Base-by-base conservation (phyloP, 2,888 invertebrate genomes). In the Caenorhabditis drosophilae region DNA sequence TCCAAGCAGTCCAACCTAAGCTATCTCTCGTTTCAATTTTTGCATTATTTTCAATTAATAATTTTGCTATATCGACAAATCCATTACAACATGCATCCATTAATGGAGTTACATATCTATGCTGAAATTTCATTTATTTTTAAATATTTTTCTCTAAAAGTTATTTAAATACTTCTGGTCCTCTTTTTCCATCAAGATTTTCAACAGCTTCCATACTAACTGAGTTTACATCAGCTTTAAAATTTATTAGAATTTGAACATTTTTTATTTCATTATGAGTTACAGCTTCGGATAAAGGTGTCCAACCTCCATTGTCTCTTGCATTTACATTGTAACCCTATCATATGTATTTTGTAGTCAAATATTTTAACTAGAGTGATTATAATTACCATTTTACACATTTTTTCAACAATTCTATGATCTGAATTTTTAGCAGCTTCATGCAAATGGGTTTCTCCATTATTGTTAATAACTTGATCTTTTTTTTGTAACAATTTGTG, bases 251-350 rank as follows among this genome's bases (percentile, higher is more conserved):
- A 27, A 72, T 25, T 7, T 53, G 52, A 6, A 63, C 73, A 27
- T 68, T 68, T 11, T 54, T 50, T 23, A 56, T 23, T 15, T 62
- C n/a, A 2, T 55, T 47, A 31, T 64, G 47, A 7, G 46, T 49
- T 2, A 76, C 73, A 11, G 77, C 77, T 54, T 77, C 77, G 18
- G 58, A 50, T n/a, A 77, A 60, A 2, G 77, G 77, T 20, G 76
- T 75, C 77, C 77, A 77, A 2, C 75, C 73, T 25, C 64, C 77
- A 27, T 73, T 46, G 27, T 77, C 77, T 22, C 42, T 44, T 4
- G 62, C 67, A 47, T 77, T 67, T 41, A 77, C 71, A 26, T 73
- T 38, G 53, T 70, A 77, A 16, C 71, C 71, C 74, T 75, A 34
- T 15, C 18, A 16, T 36, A 34, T 35, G n/a, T 26, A 25, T 35